A percentile compares a stretch with the other conserved stretches of the same genome.
phyloP scores from a whole-genome alignment of 2,888 invertebrate species.

The Scaptomyza polygonia region DNA sequence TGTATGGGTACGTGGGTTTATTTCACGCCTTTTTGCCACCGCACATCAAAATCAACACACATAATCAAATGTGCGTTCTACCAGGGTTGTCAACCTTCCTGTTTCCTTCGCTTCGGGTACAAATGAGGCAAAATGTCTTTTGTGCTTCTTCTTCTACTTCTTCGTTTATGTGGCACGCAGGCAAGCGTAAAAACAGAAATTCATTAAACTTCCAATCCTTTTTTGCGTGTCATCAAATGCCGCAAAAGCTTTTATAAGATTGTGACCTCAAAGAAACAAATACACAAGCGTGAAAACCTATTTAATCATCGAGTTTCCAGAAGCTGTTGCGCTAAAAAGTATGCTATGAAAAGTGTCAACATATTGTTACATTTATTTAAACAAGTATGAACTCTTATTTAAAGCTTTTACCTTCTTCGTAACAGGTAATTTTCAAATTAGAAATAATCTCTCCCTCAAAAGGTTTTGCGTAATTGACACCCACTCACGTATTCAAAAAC shows the following conservation, averaged over 20 bases:
- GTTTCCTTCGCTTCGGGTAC: slow-evolving; percentile 1
- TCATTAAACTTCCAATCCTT: slow-evolving; percentile 71
- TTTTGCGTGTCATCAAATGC: slow-evolving; percentile 47
- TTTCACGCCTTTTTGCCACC: slow-evolving; percentile 75
- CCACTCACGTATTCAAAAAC: slow-evolving; percentile 20
- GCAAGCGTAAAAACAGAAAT: slow-evolving; percentile 62
- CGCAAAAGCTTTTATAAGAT: slow-evolving; percentile 50
- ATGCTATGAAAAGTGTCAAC: background rate
- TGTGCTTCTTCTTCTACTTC: slow-evolving; percentile 4
- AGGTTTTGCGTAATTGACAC: slow-evolving; percentile 61
- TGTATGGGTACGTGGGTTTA: slow-evolving; percentile 18
- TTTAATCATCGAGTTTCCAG: slow-evolving; percentile 4
- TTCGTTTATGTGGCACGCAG: slow-evolving; percentile 57
- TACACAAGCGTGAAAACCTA: background rate
- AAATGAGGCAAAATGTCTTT: slow-evolving; percentile 59
- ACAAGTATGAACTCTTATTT: background rate
- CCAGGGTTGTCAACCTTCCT: slow-evolving; percentile 1
- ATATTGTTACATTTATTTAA: background rate
- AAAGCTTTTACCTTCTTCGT: background rate
- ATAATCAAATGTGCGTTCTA: slow-evolving; percentile 40
- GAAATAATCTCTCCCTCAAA: slow-evolving; percentile 7
- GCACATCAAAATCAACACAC: slow-evolving; percentile 65
- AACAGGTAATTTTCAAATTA: background rate
- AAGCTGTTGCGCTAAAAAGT: background rate
- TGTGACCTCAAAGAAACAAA: slow-evolving; percentile 19